phyloP scores from a whole-genome alignment of 2,113 vertebrate genomes.

The Formicarius rufipectus region DNA sequence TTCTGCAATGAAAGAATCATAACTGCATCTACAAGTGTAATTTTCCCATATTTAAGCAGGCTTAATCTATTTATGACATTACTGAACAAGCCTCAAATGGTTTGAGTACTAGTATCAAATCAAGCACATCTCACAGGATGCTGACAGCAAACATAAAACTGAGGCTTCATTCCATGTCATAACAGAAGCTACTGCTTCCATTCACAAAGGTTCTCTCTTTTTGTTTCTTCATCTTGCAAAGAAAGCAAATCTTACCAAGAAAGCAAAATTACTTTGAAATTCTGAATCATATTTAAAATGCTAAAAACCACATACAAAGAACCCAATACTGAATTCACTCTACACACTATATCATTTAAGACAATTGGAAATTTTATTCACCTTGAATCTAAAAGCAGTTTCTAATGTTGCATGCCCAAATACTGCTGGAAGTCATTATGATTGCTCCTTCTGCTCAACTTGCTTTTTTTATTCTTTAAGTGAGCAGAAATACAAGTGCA shows the following conservation, averaged over 20 bases:
- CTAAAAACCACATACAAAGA: not conserved
- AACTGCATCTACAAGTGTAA: not conserved
- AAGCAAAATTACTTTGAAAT: not conserved
- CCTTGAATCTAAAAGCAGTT: conserved; percentile 8
- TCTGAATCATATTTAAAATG: not conserved
- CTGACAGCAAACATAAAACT: not conserved
- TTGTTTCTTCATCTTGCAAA: not conserved
- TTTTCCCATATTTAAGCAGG: not conserved
- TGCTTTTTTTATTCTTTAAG: conserved; percentile 65
- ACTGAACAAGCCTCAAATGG: not conserved
- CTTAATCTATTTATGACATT: not conserved
- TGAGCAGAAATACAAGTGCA: conserved; percentile 45
- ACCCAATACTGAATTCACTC: not conserved
- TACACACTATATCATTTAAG: not conserved
- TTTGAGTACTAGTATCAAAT: not conserved
- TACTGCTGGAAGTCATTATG: not conserved
- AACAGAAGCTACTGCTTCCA: not conserved
- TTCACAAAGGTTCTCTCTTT: not conserved
- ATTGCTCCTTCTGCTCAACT: conserved; percentile 60
- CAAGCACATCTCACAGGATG: not conserved
- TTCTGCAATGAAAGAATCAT: not conserved
- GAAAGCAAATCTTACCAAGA: not conserved
- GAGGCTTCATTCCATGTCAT: not conserved
- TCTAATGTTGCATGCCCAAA: conserved; percentile 42
- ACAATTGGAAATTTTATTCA: conserved; percentile 7